A percentile compares a stretch with the other conserved stretches of the same genome.
These are phyloP conservation scores for Drosophila watanabei DNA, from an alignment of 1,140 invertebrate genomes.

Conservation along the genomic window DNA sequence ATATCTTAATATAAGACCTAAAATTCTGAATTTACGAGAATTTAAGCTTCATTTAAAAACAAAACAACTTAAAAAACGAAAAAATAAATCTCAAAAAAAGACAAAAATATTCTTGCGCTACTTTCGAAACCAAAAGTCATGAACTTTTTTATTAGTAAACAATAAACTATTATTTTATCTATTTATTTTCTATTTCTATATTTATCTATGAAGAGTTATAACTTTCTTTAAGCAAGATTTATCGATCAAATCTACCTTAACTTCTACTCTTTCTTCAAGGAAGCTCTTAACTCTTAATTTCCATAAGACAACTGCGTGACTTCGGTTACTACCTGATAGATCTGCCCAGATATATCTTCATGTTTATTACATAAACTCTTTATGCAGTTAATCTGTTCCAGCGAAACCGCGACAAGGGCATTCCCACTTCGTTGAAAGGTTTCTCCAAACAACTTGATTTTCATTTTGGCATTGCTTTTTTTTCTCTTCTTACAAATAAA, in stretches of 20 bases:
- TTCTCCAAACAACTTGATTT: slow-evolving; percentile 40
- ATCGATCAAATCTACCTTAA: background rate
- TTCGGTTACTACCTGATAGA: slow-evolving; percentile 17
- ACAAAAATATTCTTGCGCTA: too few relatives aligned
- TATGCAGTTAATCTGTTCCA: slow-evolving; percentile 18
- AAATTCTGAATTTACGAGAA: too few relatives aligned
- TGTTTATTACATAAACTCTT: slow-evolving; percentile 8
- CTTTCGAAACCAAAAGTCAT: too few relatives aligned
- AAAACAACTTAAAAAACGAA: too few relatives aligned
- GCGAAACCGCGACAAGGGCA: slow-evolving; percentile 30
- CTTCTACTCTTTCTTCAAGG: background rate
- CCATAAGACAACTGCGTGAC: background rate
- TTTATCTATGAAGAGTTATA: too few relatives aligned
- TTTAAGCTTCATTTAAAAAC: too few relatives aligned
- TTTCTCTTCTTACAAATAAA: slow-evolving; percentile 6
- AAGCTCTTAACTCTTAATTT: background rate
- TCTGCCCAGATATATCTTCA: background rate
- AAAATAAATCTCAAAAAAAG: too few relatives aligned
- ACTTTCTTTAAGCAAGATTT: too few relatives aligned
- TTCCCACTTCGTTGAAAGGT: slow-evolving; percentile 31
- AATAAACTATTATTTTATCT: too few relatives aligned
- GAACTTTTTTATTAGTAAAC: too few relatives aligned
- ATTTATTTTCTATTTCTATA: too few relatives aligned
- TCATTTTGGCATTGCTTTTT: slow-evolving; percentile 66
- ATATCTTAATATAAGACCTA: too few relatives aligned